Conservation (phyloP, 2,797 vertebrate species). For the Fundulus diaphanus region DNA sequence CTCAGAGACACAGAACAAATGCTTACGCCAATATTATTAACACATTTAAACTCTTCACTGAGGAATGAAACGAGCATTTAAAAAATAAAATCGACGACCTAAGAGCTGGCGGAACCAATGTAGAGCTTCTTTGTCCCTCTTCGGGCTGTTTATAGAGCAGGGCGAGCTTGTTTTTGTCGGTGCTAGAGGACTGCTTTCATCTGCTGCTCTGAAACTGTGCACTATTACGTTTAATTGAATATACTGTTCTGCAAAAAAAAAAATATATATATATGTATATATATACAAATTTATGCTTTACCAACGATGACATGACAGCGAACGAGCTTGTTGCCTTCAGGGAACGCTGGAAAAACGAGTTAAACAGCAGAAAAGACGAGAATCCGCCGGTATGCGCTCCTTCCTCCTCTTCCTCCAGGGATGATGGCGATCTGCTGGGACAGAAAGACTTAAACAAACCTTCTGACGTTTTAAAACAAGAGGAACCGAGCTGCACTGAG, state of each 20-base stretch:
- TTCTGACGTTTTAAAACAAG: neutral
- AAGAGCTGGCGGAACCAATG: constrained; percentile 59
- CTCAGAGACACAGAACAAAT: neutral
- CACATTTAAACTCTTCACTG: neutral
- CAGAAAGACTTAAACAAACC: constrained; percentile 26
- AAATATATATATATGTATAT: too few relatives aligned
- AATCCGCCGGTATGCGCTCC: neutral
- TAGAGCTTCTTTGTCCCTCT: constrained; percentile 12
- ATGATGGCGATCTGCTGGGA: constrained; percentile 1
- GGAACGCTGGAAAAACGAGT: constrained; percentile 76
- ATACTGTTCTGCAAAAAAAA: neutral
- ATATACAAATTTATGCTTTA: neutral
- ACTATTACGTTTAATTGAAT: fast-evolving
- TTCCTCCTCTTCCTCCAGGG: constrained; percentile 4
- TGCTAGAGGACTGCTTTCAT: neutral
- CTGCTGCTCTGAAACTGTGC: fast-evolving
- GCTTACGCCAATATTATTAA: neutral
- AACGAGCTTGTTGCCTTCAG: constrained; percentile 78
- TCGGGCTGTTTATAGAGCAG: constrained; percentile 66
- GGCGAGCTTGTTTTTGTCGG: constrained; percentile 26
- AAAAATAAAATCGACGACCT: constrained; percentile 59
- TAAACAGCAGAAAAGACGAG: constrained; percentile 46
- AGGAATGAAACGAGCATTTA: neutral
- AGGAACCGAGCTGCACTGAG: neutral
- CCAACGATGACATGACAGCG: constrained; percentile 70